These are phyloP conservation scores for Cataglyphis hispanica DNA, from an alignment of 1,140 invertebrate species.

Conservation along the genomic window DNA sequence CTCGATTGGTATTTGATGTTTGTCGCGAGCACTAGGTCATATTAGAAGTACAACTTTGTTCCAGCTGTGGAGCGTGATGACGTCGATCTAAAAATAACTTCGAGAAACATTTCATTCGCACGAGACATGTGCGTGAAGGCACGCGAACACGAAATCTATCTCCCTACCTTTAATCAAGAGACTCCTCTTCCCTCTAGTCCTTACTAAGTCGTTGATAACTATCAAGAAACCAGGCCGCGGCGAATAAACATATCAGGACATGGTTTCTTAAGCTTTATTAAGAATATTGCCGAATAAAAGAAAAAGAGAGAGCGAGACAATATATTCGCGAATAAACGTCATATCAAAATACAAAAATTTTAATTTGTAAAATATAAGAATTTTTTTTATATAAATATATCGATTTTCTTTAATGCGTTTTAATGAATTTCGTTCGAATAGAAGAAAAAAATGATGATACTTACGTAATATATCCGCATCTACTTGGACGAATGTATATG, in stretches of 20 bases:
- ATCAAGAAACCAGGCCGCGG: neutral
- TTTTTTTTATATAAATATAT: too few relatives aligned
- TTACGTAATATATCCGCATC: neutral
- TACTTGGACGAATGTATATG: neutral
- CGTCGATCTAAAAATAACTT: slow-evolving; percentile 37
- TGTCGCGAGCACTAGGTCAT: neutral
- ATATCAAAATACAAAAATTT: neutral
- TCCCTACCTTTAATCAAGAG: neutral
- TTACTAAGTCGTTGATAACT: too few relatives aligned
- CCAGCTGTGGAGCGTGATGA: slow-evolving; percentile 41
- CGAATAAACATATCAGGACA: neutral
- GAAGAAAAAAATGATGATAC: neutral
- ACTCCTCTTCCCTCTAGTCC: too few relatives aligned
- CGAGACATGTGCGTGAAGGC: neutral
- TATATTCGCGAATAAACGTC: neutral
- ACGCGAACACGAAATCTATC: slow-evolving; percentile 16
- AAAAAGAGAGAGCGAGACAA: neutral
- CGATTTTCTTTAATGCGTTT: too few relatives aligned
- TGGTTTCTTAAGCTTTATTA: neutral
- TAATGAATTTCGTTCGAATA: too few relatives aligned
- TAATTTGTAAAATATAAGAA: too few relatives aligned
- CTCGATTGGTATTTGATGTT: neutral
- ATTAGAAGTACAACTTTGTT: neutral
- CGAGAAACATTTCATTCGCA: slow-evolving; percentile 33
- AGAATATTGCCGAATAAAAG: neutral